These are phyloP conservation scores for Rousettus madagascariensis DNA, from an alignment of 2,797 vertebrate genomes.

Conservation along the genomic window DNA sequence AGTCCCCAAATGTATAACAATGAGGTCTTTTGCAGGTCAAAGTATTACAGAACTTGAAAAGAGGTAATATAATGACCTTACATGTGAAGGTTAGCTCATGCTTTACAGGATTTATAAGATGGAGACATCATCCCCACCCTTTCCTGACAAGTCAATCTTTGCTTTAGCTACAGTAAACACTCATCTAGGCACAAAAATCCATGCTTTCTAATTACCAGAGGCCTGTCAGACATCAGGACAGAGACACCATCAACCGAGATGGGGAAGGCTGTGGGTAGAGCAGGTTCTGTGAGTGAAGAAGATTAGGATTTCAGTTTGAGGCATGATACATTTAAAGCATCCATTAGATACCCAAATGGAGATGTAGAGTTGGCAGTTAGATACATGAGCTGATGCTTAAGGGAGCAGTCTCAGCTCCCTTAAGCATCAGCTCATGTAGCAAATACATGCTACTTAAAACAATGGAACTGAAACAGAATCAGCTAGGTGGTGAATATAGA, in stretches of 20 bases:
- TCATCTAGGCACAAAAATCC: not conserved
- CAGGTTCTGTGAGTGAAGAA: not conserved
- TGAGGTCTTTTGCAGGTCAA: conserved; percentile 52
- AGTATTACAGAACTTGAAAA: conserved; percentile 50
- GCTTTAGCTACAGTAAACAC: not conserved
- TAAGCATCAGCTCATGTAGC: no score
- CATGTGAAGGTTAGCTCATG: conserved; percentile 21
- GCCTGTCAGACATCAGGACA: not conserved
- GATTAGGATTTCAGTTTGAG: not conserved
- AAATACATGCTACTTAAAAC: not conserved
- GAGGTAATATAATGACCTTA: not conserved
- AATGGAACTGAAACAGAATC: not conserved
- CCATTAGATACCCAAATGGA: not conserved
- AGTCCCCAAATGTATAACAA: conserved; percentile 53
- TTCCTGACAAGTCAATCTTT: conserved; percentile 14
- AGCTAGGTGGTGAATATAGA: not conserved
- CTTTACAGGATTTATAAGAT: conserved; percentile 19
- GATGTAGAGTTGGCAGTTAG: not conserved
- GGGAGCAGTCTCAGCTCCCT: not conserved
- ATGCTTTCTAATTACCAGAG: not conserved
- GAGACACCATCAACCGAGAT: not conserved
- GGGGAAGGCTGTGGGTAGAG: not conserved
- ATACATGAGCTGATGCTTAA: not conserved
- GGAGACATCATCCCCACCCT: not conserved
- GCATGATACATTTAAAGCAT: not conserved